phyloP scores from a whole-genome alignment of 2,113 vertebrate species.

The Caretta caretta region DNA sequence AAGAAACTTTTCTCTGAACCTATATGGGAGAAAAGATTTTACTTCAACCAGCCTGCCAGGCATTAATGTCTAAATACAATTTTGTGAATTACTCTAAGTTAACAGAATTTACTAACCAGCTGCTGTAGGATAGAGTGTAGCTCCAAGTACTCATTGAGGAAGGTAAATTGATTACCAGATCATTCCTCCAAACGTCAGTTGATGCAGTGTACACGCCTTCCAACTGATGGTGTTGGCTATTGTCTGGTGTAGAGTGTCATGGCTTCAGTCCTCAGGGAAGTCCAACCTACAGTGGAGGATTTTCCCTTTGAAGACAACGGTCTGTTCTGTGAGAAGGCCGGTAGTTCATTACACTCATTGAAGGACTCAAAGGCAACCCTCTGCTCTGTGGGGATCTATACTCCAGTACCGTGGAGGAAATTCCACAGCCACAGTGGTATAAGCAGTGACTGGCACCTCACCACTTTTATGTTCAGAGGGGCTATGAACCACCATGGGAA shows the following conservation, averaged over 20 bases:
- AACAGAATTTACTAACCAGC: neutral
- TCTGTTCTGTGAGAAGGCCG: neutral
- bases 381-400: neutral
- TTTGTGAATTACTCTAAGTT: neutral
- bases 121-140: neutral
- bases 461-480: neutral
- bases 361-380: neutral
- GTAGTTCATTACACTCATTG: neutral
- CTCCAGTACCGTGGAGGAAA: neutral
- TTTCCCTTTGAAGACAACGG: neutral
- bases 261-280: neutral
- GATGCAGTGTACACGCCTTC: neutral
- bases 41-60: neutral
- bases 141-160: neutral
- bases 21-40: neutral
- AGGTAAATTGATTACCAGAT: neutral
- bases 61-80: neutral
- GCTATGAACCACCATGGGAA: neutral
- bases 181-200: neutral
- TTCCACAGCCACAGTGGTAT: neutral
- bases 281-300: neutral
- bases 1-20: neutral
- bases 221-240: neutral
- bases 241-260: neutral
- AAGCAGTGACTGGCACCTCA: neutral